Percentiles rank a stretch among this genome's conserved stretches.
Evolutionary conservation across 2,113 vertebrate genomes (phyloP).

Genomic region (Psittacula cyanocephala): DNA sequence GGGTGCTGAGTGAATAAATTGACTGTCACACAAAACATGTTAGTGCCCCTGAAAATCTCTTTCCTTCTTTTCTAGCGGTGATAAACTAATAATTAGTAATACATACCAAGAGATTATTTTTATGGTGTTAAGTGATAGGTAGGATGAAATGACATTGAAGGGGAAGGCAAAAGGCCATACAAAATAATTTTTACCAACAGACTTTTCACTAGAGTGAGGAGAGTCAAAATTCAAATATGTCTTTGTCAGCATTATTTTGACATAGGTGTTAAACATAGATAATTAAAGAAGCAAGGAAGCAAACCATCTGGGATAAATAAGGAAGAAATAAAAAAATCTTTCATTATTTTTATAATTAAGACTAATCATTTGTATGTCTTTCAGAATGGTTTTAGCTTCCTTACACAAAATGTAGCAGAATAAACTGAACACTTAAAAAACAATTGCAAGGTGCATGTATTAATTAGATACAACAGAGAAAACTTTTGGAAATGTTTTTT

Average conservation of each 20-base stretch:
- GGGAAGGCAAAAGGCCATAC: not conserved
- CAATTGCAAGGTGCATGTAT: not conserved
- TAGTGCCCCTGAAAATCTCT: not conserved
- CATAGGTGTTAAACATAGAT: not conserved
- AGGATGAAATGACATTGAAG: not conserved
- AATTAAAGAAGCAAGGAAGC: not conserved
- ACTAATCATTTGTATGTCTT: not conserved
- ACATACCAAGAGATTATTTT: not conserved
- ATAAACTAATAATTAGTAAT: not conserved
- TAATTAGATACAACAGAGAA: not conserved
- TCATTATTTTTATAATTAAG: not conserved
- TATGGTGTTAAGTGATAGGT: not conserved
- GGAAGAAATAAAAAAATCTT: not conserved
- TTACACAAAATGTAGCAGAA: not conserved
- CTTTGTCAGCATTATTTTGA: not conserved
- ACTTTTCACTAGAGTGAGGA: not conserved
- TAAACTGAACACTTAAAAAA: not conserved
- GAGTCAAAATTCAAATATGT: not conserved
- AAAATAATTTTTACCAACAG: not conserved
- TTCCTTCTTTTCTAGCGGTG: not conserved
- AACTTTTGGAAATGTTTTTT: not conserved
- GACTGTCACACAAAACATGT: not conserved
- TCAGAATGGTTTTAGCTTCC: not conserved
- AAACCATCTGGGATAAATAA: not conserved
- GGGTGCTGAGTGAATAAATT: not conserved